phyloP scores from a whole-genome alignment of 2,888 invertebrate genomes.

The Polymixis lichenea region DNA sequence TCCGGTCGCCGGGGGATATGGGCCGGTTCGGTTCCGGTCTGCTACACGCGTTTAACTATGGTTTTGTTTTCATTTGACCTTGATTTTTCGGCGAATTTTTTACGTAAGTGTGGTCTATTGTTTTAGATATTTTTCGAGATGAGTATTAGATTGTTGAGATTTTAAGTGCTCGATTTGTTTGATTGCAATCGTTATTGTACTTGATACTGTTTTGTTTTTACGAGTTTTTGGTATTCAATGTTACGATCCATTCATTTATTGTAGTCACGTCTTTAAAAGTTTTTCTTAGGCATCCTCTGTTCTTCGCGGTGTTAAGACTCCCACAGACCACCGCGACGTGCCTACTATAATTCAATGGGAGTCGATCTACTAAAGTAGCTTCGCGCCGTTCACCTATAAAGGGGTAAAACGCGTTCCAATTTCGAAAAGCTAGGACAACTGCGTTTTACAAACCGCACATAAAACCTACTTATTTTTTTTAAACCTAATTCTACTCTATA shows the following conservation, averaged over 20 bases:
- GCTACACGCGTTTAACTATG: conserved; percentile 81
- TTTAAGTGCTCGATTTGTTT: conserved; percentile 47
- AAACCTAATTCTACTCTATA: background rate
- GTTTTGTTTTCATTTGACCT: conserved; percentile 86
- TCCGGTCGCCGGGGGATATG: conserved; percentile 84
- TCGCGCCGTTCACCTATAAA: too few relatives aligned
- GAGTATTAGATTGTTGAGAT: conserved; percentile 52
- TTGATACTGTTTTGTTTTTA: conserved; percentile 27
- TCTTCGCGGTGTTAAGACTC: background rate
- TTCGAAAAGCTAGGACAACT: background rate
- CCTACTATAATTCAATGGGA: too few relatives aligned
- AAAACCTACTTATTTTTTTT: background rate
- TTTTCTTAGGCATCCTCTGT: background rate
- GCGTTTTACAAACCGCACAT: background rate
- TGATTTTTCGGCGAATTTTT: conserved; percentile 73
- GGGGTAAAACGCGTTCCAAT: background rate
- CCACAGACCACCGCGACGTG: too few relatives aligned
- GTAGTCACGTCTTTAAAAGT: background rate
- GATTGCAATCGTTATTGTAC: conserved; percentile 36
- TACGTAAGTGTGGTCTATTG: conserved; percentile 74
- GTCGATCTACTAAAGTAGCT: too few relatives aligned
- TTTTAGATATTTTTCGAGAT: conserved; percentile 59
- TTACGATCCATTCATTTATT: conserved; percentile 5
- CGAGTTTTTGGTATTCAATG: conserved; percentile 15
- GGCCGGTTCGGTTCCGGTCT: conserved; percentile 82